Base-by-base conservation (phyloP, 2,113 vertebrate genomes). In the Saccopteryx bilineata region DNA sequence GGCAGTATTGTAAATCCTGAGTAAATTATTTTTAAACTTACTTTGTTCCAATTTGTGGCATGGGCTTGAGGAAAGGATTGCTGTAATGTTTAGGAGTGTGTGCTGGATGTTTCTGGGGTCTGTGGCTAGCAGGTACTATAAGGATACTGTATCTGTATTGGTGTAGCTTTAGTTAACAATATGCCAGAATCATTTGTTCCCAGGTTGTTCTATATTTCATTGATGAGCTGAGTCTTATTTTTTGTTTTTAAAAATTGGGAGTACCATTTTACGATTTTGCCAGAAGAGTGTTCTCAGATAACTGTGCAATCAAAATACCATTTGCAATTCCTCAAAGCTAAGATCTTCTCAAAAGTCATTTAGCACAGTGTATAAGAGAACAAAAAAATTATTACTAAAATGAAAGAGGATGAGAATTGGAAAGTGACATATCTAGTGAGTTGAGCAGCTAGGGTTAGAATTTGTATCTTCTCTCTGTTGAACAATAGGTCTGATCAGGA, bases 241-340 rank as follows among this genome's bases (percentile, higher is more conserved):
- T 69, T 83, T 39, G 87, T 74, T 87, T 82, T 28, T 69, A 81
- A 89, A 54, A 28, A 76, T 74, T 92, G 14, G 14, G n/a, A 96
- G 56, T 52, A 24, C 24, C 61, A 80, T 80, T 95, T 96, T 81
- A 86, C 75, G 31, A 87, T 84, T n/a, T 94, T 81, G 48, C 26
- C 33, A 85, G 66, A 72, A 83, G 52, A 75, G 4, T 91, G 3
- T 52, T 89, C 60, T 96, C 33, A 83, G 52, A 56, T 65, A 95
- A 69, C 33, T 74, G 9, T 75, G 14, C 21, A 63, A 71, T 79
- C 21, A 80, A 58, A 94, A 80, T 76, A 76, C 50, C 28, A 54
- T 54, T 95, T 95, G 81, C 75, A 91, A 89, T 96, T 91, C 48
- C 54, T 97, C 83, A 93, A 84, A 91, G 58, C 56, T 94, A 96